Conservation (phyloP, 2,797 vertebrate genomes). For the Smutsia temminckii region DNA sequence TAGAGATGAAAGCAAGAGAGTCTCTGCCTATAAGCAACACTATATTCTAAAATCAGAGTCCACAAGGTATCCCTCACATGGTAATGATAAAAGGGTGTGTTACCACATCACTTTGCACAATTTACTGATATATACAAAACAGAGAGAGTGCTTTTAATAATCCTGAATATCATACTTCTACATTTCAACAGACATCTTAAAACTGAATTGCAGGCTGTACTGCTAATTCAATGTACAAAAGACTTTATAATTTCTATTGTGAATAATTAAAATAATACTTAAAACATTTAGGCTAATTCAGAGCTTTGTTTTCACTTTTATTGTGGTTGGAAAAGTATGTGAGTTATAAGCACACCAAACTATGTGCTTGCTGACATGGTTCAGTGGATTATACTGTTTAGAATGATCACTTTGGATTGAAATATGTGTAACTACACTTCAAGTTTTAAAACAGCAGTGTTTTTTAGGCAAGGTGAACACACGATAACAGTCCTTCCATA, state of each 20-base stretch:
- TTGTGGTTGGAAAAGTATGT: constrained; percentile 82
- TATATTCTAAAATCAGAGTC: constrained; percentile 16
- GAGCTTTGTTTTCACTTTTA: constrained; percentile 77
- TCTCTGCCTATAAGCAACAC: background rate
- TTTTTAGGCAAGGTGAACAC: constrained; percentile 83
- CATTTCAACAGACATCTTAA: constrained; percentile 23
- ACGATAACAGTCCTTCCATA: constrained; percentile 81
- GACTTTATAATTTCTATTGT: constrained; percentile 15
- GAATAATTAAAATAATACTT: constrained; percentile 56
- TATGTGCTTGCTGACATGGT: constrained; percentile 83
- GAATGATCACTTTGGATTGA: constrained; percentile 77
- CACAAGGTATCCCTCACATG: constrained; percentile 44
- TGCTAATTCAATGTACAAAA: constrained; percentile 3
- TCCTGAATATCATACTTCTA: background rate
- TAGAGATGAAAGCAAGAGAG: constrained; percentile 18
- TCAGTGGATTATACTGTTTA: constrained; percentile 50
- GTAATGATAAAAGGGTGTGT: background rate
- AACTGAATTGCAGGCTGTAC: background rate
- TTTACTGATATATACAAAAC: constrained; percentile 51
- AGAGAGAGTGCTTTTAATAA: constrained; percentile 52
- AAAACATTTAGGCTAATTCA: constrained; percentile 31
- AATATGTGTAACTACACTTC: constrained; percentile 75
- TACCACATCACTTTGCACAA: constrained; percentile 38
- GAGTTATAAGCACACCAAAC: constrained; percentile 79
- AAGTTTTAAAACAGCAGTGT: constrained; percentile 77